phyloP scores from a whole-genome alignment of 1,140 invertebrate genomes.

The Rhizoglyphus robini region DNA sequence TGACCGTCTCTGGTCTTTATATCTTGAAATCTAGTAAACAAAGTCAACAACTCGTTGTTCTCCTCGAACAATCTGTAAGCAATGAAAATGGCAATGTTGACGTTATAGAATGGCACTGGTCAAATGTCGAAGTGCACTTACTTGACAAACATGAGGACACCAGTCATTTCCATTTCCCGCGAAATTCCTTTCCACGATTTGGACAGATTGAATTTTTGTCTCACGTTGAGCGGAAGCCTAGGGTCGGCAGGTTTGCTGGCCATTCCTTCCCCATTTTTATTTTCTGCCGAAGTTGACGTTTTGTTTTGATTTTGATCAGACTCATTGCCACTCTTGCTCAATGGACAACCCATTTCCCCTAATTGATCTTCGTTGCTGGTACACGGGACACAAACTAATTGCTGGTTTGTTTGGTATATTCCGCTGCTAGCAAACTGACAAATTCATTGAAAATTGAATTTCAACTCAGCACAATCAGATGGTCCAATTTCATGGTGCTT shows the following conservation, averaged over 20 bases:
- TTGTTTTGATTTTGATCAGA: neutral
- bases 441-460: no score
- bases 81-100: neutral
- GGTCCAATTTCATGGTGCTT: no score
- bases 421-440: no score
- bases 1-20: slow-evolving; percentile 64
- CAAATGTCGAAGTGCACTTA: slow-evolving; percentile 39
- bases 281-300: neutral
- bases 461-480: no score
- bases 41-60: slow-evolving; percentile 56
- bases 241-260: slow-evolving; percentile 46
- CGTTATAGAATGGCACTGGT: neutral
- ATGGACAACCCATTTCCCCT: slow-evolving; percentile 11
- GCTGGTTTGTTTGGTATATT: no score
- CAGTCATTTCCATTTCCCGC: slow-evolving; percentile 69
- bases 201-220: slow-evolving; percentile 70
- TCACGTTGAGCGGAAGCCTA: slow-evolving; percentile 60
- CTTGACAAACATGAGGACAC: slow-evolving; percentile 78
- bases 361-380: no score
- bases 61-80: slow-evolving; percentile 66
- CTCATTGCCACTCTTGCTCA: slow-evolving; percentile 9
- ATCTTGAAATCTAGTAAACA: slow-evolving; percentile 66
- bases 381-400: no score
- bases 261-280: neutral
- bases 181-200: slow-evolving; percentile 78